Percentiles rank a stretch among this genome's conserved stretches.
Evolutionary conservation across 2,888 invertebrate genomes (phyloP).

Genomic region (Arctia plantaginis): DNA sequence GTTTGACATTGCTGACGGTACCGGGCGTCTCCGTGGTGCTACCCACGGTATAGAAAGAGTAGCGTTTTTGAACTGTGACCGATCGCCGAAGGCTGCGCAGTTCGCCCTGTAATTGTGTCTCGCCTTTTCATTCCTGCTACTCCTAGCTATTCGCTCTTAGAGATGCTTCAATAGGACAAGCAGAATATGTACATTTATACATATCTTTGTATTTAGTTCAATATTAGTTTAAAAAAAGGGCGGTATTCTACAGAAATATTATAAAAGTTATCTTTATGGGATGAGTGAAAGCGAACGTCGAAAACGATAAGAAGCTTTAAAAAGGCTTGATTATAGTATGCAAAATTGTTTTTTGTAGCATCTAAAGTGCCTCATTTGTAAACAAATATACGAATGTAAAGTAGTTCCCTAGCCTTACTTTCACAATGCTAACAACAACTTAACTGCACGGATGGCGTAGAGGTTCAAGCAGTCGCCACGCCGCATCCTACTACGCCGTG

Average conservation of each 20-base stretch:
- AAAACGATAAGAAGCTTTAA: no score
- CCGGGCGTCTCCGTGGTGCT: conserved; percentile 10
- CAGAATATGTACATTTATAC: neutral
- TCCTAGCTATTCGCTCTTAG: conserved; percentile 17
- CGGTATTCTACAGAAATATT: neutral
- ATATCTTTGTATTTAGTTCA: neutral
- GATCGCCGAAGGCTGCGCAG: conserved; percentile 31
- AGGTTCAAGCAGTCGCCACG: no score
- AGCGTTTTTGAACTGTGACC: conserved; percentile 54
- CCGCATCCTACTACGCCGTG: no score
- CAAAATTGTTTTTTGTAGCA: neutral
- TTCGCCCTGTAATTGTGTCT: conserved; percentile 23
- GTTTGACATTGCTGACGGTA: neutral
- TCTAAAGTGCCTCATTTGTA: neutral
- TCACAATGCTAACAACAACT: neutral
- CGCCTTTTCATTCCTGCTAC: conserved; percentile 20
- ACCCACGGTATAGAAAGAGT: conserved; percentile 17
- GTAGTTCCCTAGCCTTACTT: neutral
- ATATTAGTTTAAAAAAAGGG: neutral
- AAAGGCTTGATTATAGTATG: neutral
- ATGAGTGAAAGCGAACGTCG: no score
- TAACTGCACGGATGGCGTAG: no score
- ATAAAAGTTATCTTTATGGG: neutral
- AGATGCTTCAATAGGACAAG: neutral
- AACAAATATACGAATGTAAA: neutral